Evolutionary conservation across 2,797 vertebrate genomes (phyloP).

Genomic region (Megalops cyprinoides): DNA sequence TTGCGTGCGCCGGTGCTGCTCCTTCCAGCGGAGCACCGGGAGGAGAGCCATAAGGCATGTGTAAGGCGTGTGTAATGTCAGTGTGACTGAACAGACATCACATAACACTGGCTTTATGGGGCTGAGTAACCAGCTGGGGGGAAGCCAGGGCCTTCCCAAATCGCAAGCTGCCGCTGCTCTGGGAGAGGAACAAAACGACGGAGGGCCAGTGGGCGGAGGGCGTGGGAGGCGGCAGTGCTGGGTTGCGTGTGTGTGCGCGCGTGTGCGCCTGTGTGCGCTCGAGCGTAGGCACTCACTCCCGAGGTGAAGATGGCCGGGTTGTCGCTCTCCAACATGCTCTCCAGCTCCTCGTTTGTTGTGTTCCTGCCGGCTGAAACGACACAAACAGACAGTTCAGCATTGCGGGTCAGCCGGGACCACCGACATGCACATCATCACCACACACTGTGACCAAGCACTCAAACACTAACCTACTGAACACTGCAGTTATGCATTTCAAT

Average conservation of each 20-base stretch:
- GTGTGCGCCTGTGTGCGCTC: not conserved
- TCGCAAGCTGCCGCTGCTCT: too few species aligned
- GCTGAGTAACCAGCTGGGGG: too few species aligned
- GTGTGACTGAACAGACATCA: too few species aligned
- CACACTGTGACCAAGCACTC: not conserved
- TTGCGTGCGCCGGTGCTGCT: too few species aligned
- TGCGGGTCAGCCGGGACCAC: not conserved
- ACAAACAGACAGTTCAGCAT: conserved; percentile 24
- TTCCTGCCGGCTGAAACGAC: conserved; percentile 85
- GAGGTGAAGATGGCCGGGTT: conserved; percentile 96
- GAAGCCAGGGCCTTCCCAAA: too few species aligned
- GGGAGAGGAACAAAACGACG: too few species aligned
- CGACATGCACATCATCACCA: not conserved
- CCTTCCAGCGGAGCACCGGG: too few species aligned
- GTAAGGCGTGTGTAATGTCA: too few species aligned
- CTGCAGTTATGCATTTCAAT: not conserved
- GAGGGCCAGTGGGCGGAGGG: too few species aligned
- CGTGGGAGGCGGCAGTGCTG: too few species aligned
- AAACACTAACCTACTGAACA: not conserved
- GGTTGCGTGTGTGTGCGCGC: not conserved
- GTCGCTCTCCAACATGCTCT: conserved; percentile 95
- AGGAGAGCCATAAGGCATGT: too few species aligned
- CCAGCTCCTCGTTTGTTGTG: conserved; percentile 93
- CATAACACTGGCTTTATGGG: too few species aligned
- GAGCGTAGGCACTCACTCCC: conserved; percentile 74